Percentiles rank a stretch among this genome's conserved stretches.
phyloP scores from a whole-genome alignment of 2,888 invertebrate species.

The Phaonia tiefii region DNA sequence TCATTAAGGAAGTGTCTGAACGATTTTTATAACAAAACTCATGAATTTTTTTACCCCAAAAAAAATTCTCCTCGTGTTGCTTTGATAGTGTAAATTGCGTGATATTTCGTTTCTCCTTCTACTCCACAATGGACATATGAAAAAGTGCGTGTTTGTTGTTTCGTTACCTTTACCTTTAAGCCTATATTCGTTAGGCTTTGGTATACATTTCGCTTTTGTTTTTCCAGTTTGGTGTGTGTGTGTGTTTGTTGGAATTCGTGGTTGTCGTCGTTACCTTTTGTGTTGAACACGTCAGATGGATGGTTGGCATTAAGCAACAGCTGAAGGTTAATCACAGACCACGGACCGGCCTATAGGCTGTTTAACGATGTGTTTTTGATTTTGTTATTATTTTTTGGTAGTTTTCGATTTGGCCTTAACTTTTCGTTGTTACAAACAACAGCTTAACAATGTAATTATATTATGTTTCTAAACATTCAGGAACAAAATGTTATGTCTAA shows the following conservation, averaged over 20 bases:
- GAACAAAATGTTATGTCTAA: no score
- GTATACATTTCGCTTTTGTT: conserved; percentile 37
- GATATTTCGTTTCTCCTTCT: neutral
- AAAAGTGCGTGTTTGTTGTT: neutral
- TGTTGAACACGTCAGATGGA: neutral
- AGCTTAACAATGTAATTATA: no score
- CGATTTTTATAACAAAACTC: neutral
- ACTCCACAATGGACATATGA: no score
- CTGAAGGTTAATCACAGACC: conserved; percentile 57
- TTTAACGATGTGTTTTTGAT: neutral
- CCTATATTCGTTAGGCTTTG: no score
- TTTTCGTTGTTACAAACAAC: no score
- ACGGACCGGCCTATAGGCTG: conserved; percentile 27
- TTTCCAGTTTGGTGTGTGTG: neutral
- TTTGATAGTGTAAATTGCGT: neutral
- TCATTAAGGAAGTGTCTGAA: conserved; percentile 3
- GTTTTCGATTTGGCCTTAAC: no score
- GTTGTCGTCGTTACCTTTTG: conserved; percentile 12
- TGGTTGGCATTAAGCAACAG: conserved; percentile 57
- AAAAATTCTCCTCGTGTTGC: neutral
- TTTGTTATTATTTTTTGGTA: no score
- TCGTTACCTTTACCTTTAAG: neutral
- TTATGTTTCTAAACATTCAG: no score
- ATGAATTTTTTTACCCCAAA: neutral
- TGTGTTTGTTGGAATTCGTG: neutral